Percentiles rank a stretch among this genome's conserved stretches.
Conservation (phyloP, 1,140 invertebrate species). For the Drosophila littoralis region DNA sequence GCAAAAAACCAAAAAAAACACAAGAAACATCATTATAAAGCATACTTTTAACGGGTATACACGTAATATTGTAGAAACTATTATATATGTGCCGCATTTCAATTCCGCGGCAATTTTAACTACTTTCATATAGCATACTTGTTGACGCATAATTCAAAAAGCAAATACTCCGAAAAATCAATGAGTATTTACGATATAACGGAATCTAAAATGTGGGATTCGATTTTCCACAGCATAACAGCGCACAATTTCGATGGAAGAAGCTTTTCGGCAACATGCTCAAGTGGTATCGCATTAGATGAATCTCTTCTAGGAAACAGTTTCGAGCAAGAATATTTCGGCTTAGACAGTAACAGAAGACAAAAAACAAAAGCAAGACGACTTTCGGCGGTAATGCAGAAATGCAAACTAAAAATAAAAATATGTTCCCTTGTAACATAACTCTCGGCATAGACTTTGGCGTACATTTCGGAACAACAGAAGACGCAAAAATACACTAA, state of each 20-base stretch:
- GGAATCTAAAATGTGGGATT: constrained; percentile 2
- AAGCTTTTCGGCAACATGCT: constrained; percentile 55
- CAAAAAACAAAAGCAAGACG: constrained; percentile 19
- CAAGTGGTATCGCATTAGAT: constrained; percentile 58
- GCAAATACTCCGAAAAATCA: too few relatives aligned
- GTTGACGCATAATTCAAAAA: constrained; percentile 15
- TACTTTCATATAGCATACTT: constrained; percentile 20
- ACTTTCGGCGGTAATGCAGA: constrained; percentile 41
- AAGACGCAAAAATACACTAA: constrained; percentile 43
- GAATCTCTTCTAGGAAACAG: constrained; percentile 34
- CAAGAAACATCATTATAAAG: constrained; percentile 7
- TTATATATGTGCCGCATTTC: constrained; percentile 20
- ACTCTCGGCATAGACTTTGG: constrained; percentile 80
- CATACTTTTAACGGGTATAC: constrained; percentile 38
- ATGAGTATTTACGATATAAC: not conserved
- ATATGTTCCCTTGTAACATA: constrained; percentile 28
- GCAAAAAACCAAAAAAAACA: constrained; percentile 7
- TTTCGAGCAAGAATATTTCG: constrained; percentile 64
- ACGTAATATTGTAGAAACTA: constrained; percentile 35
- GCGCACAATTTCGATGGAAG: constrained; percentile 49
- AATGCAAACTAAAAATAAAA: constrained; percentile 38
- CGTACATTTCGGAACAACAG: constrained; percentile 71
- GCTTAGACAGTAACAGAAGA: constrained; percentile 54
- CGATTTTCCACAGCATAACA: constrained; percentile 18
- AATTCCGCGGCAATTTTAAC: constrained; percentile 26